Evolutionary conservation across 2,888 invertebrate genomes (phyloP), one percentile per base, ranked within the genome.

Genomic region (Lasioglossum villosulum): DNA sequence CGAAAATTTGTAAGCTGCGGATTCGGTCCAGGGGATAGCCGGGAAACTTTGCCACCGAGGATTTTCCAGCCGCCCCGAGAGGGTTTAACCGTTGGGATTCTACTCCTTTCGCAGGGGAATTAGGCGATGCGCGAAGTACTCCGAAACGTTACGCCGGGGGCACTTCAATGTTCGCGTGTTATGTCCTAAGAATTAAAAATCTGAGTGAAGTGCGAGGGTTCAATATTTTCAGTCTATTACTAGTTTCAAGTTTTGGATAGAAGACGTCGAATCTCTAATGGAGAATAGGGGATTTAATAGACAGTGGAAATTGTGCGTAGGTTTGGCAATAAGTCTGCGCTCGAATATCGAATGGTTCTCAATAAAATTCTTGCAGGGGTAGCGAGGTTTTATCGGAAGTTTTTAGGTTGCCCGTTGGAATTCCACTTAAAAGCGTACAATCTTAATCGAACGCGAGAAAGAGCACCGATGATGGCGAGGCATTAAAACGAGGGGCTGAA

Each of bases 401-500:
- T 76, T 76, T 14, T n/a, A 34, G 8, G 6, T 23, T 45, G 19
- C 34, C 68, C 34, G 30, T n/a, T 75, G 45, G 45, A 45, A 42
- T 45, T 72, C 72, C 45, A n/a, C 39, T 39, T 70, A 68, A 48
- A 14, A 77, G 77, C 68, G 16, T 68, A 30, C 37, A n/a, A 56
- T 83, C 84, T 83, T 75, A 75, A 84, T 76, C 73, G 52, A 66
- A 56, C 30, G 19, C 16, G 30, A 12, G 68, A 45, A 30, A 16
- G 23, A 48, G 66, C 23, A 2, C 5, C 63, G 78, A 45, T 27
- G 78, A 45, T 19, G 34, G 16, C 23, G 52, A 27, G 56, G 72
- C 63, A 71, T 75, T 48, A n/a, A 52, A 82, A 82, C 72, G 77
- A 56, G 84, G 82, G 84, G 84, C 52, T 72, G 79, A 72, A 84